Evolutionary conservation across 1,140 invertebrate genomes (phyloP), one percentile per base, ranked within the genome.

Genomic region (Drosophila pectinifera): DNA sequence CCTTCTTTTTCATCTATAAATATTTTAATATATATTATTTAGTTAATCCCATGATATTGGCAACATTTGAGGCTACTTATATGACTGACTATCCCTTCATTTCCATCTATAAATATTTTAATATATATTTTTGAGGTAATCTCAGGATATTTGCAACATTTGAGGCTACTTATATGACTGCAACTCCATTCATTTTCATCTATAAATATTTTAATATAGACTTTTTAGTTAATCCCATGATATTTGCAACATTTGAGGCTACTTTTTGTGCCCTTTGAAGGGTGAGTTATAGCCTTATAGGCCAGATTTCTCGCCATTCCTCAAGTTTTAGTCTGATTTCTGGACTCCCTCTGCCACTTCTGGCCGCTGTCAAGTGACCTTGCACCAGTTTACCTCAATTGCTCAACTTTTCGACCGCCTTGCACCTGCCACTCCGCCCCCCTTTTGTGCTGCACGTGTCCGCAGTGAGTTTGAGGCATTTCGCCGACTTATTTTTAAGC

Each of bases 361-460:
- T 61, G 42, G 49, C 16, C 49, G 10, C 58, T 62, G 58, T 59
- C 54, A 63, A 18, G 7, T 67, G 62, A 45, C 62, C 43, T 68
- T 68, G 62, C 64, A 68, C 36, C 7, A 53, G 36, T 68, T 67
- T 53, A 67, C 64, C 61, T 24, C 20, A 20, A 43, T 67, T 65
- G 43, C 64, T 67, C 24, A 67, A 67, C 59, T 67, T 65, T 67
- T 24, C 8, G 34, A 31, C 36, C 22, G 20, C 6, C 61, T 42
- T 49, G 16, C 43, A 51, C 43, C 22, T 24, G 42, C 62, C 39
- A 69, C 62, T 41, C n/a, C 59, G 16, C 11, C 11, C 43, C n/a
- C 20, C 20, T 8, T n/a, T 10, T 26, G n/a, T 13, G 10, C 18
- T n/a, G 48, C 65, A 56, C 64, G 67, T 48, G 42, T 55, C 38